Percentiles rank a stretch among this genome's conserved stretches.
phyloP scores from a whole-genome alignment of 92 coral and sea anemone genomes.

The Zoanthus sociatus region DNA sequence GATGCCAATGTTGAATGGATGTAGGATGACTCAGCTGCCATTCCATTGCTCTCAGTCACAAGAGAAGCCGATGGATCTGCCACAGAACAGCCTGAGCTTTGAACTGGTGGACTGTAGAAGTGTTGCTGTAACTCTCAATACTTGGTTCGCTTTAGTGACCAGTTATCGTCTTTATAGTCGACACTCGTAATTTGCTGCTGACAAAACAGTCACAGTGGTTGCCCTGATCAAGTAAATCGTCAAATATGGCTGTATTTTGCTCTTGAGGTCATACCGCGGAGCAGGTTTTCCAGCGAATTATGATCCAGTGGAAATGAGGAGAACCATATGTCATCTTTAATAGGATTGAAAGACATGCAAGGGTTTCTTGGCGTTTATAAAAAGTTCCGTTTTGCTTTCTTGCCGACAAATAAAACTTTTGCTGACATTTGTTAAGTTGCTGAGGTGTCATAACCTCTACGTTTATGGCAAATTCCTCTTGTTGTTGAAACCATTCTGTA shows the following conservation, averaged over 20 bases:
- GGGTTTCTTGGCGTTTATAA: slow-evolving; percentile 13
- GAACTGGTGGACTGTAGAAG: no score
- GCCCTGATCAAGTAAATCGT: slow-evolving; percentile 65
- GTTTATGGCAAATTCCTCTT: no score
- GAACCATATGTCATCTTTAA: slow-evolving; percentile 32
- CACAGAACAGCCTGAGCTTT: no score
- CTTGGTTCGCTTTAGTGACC: slow-evolving; percentile 62
- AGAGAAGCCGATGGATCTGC: no score
- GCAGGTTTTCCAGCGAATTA: slow-evolving; percentile 52
- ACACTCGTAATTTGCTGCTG: slow-evolving; percentile 56
- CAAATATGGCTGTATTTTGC: slow-evolving; percentile 42
- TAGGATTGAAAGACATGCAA: background rate
- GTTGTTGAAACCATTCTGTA: no score
- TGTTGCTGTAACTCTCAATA: slow-evolving; percentile 49
- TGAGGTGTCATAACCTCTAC: background rate
- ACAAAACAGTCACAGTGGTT: slow-evolving; percentile 55
- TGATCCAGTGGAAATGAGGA: slow-evolving; percentile 56
- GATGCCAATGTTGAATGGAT: no score
- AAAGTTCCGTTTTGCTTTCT: background rate
- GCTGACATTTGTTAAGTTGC: background rate
- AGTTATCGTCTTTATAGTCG: slow-evolving; percentile 59
- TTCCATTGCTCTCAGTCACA: no score
- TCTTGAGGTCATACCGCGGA: slow-evolving; percentile 58
- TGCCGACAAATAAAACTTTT: no score
- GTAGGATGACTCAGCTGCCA: no score